A percentile compares a stretch with the other conserved stretches of the same genome.
Conservation (phyloP, 2,888 invertebrate species). For the Lymantria dispar region DNA sequence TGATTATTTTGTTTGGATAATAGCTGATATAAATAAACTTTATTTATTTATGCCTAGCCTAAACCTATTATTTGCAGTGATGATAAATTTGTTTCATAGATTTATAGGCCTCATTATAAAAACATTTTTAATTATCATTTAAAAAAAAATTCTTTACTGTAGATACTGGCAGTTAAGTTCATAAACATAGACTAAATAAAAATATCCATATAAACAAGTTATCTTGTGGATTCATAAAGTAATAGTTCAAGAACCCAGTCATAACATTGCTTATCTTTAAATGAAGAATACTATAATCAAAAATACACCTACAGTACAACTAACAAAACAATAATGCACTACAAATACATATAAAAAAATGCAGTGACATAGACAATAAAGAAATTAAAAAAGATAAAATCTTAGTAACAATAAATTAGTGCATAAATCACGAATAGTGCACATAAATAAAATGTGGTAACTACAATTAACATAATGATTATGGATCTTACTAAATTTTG, state of each 20-base stretch:
- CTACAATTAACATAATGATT: constrained; percentile 37
- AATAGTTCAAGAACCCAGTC: not conserved
- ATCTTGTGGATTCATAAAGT: not conserved
- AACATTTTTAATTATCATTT: no score
- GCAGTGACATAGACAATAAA: constrained; percentile 11
- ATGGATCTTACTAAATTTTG: constrained; percentile 64
- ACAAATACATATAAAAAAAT: constrained; percentile 13
- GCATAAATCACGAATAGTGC: constrained; percentile 25
- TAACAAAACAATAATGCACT: constrained; percentile 1
- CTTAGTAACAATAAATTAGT: constrained; percentile 19
- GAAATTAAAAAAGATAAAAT: constrained; percentile 11
- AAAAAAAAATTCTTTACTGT: not conserved
- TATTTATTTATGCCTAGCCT: no score
- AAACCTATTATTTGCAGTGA: no score
- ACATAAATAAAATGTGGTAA: constrained; percentile 40
- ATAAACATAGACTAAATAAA: not conserved
- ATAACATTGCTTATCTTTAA: not conserved
- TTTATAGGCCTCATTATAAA: no score
- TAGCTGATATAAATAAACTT: no score
- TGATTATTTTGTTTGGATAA: no score
- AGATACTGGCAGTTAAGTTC: not conserved
- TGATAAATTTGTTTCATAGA: no score
- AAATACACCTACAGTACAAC: constrained; percentile 1
- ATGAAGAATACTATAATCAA: not conserved
- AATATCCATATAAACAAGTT: not conserved